Conservation (phyloP, 2,113 vertebrate genomes). For the Syngnathus floridae region DNA sequence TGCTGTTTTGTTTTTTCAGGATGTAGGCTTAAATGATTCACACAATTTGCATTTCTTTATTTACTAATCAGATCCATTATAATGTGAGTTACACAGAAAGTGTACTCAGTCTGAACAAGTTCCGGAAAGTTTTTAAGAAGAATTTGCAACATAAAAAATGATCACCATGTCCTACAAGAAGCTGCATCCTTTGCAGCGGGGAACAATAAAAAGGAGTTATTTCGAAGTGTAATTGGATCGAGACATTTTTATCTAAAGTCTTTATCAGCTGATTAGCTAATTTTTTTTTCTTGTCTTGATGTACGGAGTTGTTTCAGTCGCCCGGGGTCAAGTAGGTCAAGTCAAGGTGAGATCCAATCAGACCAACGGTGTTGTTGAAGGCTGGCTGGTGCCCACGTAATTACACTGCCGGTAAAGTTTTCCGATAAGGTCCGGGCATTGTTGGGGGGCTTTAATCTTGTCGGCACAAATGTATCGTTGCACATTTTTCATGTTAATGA, state of each 20-base stretch:
- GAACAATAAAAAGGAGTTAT: slow-evolving; percentile 56
- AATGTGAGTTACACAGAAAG: background rate
- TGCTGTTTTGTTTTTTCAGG: background rate
- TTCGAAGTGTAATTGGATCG: slow-evolving; percentile 65
- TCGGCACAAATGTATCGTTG: slow-evolving; percentile 50
- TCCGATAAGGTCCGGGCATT: slow-evolving; percentile 51
- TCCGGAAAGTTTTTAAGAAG: slow-evolving; percentile 37
- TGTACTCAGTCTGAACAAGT: slow-evolving; percentile 16
- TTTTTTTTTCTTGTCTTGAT: slow-evolving; percentile 50
- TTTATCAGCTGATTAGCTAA: slow-evolving; percentile 71
- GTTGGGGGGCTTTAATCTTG: slow-evolving; percentile 36
- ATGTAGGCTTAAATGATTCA: background rate
- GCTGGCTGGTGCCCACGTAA: slow-evolving; percentile 45
- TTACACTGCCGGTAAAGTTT: slow-evolving; percentile 51
- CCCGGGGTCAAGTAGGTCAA: slow-evolving; percentile 54
- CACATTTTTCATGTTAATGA: slow-evolving; percentile 68
- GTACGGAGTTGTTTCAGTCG: slow-evolving; percentile 44
- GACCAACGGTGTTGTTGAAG: slow-evolving; percentile 34
- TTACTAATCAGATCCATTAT: background rate
- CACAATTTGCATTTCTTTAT: background rate
- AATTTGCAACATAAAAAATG: slow-evolving; percentile 32
- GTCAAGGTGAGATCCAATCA: slow-evolving; percentile 74
- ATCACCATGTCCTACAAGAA: slow-evolving; percentile 14
- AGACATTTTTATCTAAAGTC: slow-evolving; percentile 62
- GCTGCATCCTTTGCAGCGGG: slow-evolving; percentile 37